A percentile compares a stretch with the other conserved stretches of the same genome.
These are phyloP conservation scores for Trichacis sp. DNA, from an alignment of 2,888 invertebrate genomes.

Conservation along the genomic window DNA sequence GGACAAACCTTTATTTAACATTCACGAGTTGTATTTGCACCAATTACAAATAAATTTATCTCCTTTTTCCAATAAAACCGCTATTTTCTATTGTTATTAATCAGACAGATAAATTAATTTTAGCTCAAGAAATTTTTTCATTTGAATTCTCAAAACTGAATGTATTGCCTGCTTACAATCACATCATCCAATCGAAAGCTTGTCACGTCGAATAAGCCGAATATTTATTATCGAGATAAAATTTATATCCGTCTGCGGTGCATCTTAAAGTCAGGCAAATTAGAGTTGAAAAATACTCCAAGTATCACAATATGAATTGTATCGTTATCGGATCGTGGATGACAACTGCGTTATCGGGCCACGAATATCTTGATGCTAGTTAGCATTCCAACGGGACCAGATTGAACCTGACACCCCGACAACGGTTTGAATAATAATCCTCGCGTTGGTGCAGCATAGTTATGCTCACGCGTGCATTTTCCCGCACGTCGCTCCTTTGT, in stretches of 20 bases:
- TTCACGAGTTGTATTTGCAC: too few relatives aligned
- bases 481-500: conserved; percentile 40
- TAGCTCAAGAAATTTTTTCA: too few relatives aligned
- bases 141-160: too few relatives aligned
- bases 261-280: conserved; percentile 2
- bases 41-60: too few relatives aligned
- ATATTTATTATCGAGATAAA: too few relatives aligned
- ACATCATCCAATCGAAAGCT: too few relatives aligned
- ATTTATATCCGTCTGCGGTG: not conserved
- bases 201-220: too few relatives aligned
- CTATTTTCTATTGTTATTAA: too few relatives aligned
- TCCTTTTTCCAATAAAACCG: too few relatives aligned
- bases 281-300: conserved; percentile 2
- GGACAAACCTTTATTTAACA: too few relatives aligned
- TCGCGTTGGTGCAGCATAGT: conserved; percentile 26
- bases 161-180: too few relatives aligned
- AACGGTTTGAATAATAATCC: conserved; percentile 43
- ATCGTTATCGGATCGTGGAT: conserved; percentile 38
- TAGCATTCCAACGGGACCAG: conserved; percentile 41
- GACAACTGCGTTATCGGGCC: conserved; percentile 41
- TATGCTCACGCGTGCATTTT: conserved; percentile 40
- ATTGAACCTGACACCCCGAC: conserved; percentile 44
- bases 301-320: conserved; percentile 26
- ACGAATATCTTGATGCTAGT: conserved; percentile 40
- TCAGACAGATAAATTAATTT: too few relatives aligned